Base-by-base conservation (phyloP, 64 coral and sea anemone species). In the Trachythela sp. region DNA sequence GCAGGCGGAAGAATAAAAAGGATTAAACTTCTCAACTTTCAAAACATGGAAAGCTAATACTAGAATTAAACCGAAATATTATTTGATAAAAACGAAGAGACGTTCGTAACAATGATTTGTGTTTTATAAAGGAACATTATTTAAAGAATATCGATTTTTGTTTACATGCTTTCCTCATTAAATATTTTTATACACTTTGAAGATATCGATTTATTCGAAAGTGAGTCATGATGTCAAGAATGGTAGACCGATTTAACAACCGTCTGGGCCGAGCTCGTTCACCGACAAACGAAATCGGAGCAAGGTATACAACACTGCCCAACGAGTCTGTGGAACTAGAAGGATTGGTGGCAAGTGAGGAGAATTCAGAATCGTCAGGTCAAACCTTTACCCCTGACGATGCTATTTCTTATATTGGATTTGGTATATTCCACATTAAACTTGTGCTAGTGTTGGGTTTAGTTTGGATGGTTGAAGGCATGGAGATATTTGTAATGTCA, bases 381-480 rank as follows among this genome's bases (percentile, higher is more conserved):
- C 33, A 30, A 36, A 80, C 75, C 30, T 80, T 80, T 37, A 37
- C 75, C 9, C 75, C 75, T 37, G 75, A 80, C 30, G 75, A 80
- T 37, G 75, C 75, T 1, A 80, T 80, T 34, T 80, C 75, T 35
- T 29, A 80, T 39, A 80, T 80, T 37, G 75, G 75, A 15, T 80
- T 80, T 39, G 75, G 75, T 0, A 80, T 35, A 37, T 80, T 80
- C 30, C 75, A 80, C 30, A 36, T 80, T 4, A 80, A 80, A 36
- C 75, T 80, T 39, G 75, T 80, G 0, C 75, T 80, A 30, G 75
- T 80, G 33, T 35, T 80, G 37, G 75, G 75, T 18, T 37, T 80
- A 80, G 75, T 80, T 2, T 80, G 75, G 75, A 80, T 80, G 75
- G 75, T 80, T 13, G 75, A 80, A 80, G 75, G 75, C 26, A 80